Base-by-base conservation (phyloP, 2,888 invertebrate genomes). In the Watsonalla cultraria region DNA sequence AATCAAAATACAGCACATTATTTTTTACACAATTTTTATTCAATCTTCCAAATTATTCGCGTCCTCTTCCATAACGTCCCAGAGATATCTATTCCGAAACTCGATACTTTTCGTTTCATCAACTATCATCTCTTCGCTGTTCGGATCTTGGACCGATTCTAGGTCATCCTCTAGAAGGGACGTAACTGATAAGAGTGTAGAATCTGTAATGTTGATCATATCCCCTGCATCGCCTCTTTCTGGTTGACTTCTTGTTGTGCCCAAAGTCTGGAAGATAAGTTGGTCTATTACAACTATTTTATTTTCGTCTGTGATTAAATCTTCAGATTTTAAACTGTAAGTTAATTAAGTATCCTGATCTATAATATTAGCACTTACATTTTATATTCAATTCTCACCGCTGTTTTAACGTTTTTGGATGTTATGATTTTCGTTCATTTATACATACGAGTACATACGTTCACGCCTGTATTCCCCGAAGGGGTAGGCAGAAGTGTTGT, bases 161-260 rank as follows among this genome's bases (percentile, higher is more conserved):
- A 72, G 15, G 35, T 86, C 84, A 0, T 84, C 83, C 13, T 85
- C 86, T 0, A 84, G 61, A 0, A 89, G 65, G 53, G 88, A 85
- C n/a, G 87, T 81, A 45, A 86, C 67, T 0, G 88, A 87, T 5
- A 88, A 68, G 0, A 88, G 60, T 0, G 84, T 79, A 0, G 87
- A 77, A 45, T 86, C 86, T 5, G 74, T 79, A 7, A 79, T 67
- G 59, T 79, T 80, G 53, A 79, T 66, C 0, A 78, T 65, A 46
- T 89, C 87, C 0, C 84, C 85, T 0, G 86, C 86, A 37, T 90
- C 89, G 0, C 87, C 86, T 0, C 86, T 64, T 54, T 87, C 88
- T 2, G 70, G 77, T 45, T 80, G 79, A 45, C 65, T 79, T 46
- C 80, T 73, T 2, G 75, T 66, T 7, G 81, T 72, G 0, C 83